Evolutionary conservation across 2,888 invertebrate genomes (phyloP), one percentile per base, ranked within the genome.

Genomic region (Scaeva pyrastri): DNA sequence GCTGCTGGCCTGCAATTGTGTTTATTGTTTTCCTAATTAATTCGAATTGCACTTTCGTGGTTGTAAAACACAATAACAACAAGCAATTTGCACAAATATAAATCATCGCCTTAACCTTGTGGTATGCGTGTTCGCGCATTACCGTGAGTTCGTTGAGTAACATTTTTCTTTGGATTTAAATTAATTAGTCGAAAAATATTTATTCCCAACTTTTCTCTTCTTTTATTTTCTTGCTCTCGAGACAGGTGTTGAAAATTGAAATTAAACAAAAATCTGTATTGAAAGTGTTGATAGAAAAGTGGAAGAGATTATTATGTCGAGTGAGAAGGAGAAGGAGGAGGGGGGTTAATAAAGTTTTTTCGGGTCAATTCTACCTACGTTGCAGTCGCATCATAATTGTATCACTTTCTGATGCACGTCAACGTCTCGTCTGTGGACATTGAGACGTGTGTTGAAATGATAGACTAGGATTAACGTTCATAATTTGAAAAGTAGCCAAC

Each of bases 101-200:
- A 86, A 86, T 86, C 82, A 86, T 78, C 82, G 78, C 86, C 82
- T 82, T 86, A 86, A 86, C 86, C 86, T 86, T 86, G 82, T 31
- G 16, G 39, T 21, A 52, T 76, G 72, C 36, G 80, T 73, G 72
- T 56, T 76, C 52, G 45, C 71, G 43, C 55, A 45, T 45, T 50
- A 55, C 74, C 23, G 16, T 68, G 11, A 21, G 55, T 45, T 62
- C 52, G 55, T 14, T 62, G 60, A 52, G 64, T 62, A 48, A 58
- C 31, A 77, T 43, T 60, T 56, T 56, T 74, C 70, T 84, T 84
- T 84, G 60, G 72, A 77, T 84, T 79, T 84, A 55, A 68, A 77
- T 81, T 85, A 81, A 73, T 81, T 77, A 70, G 71, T 74, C 41
- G 77, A 50, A 80, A 52, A 73, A 73, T 48, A 31, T 48, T 73